Conservation (phyloP, 2,888 invertebrate species). For the Proisotoma minuta region DNA sequence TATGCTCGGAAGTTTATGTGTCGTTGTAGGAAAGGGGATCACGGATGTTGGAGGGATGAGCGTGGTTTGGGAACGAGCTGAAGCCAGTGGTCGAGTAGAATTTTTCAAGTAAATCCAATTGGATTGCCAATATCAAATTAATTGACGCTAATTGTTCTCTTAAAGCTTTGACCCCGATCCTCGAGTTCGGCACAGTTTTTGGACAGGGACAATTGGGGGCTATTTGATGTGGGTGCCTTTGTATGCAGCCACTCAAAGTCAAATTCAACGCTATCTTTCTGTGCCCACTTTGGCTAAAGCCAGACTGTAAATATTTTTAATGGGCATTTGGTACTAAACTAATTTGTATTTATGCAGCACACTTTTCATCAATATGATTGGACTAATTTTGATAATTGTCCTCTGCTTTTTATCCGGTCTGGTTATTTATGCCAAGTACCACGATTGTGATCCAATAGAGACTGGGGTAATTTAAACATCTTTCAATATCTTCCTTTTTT, state of each 20-base stretch:
- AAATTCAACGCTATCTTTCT: conserved; percentile 25
- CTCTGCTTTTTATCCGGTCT: conserved; percentile 1
- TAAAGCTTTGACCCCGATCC: conserved; percentile 52
- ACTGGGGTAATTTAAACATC: not conserved
- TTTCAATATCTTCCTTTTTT: not conserved
- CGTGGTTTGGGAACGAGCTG: conserved; percentile 60
- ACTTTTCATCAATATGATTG: not conserved
- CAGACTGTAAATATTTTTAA: not conserved
- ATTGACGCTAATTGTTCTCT: not conserved
- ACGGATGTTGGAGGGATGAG: conserved; percentile 61
- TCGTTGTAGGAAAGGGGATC: conserved; percentile 64
- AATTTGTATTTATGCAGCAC: not conserved
- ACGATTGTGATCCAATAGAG: not conserved
- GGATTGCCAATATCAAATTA: too few relatives aligned
- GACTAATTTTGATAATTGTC: not conserved
- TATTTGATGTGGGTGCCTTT: conserved; percentile 11
- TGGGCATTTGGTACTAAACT: not conserved
- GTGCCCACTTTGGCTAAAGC: not conserved
- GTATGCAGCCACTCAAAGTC: conserved; percentile 27
- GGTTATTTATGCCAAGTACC: not conserved
- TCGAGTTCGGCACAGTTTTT: conserved; percentile 53
- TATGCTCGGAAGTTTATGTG: conserved; percentile 66
- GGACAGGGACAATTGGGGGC: conserved; percentile 53
- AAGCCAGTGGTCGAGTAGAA: conserved; percentile 62
- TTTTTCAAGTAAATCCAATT: conserved; percentile 66